Evolutionary conservation across 2,797 vertebrate species (phyloP).

Genomic region (Sebastolobus alascanus): DNA sequence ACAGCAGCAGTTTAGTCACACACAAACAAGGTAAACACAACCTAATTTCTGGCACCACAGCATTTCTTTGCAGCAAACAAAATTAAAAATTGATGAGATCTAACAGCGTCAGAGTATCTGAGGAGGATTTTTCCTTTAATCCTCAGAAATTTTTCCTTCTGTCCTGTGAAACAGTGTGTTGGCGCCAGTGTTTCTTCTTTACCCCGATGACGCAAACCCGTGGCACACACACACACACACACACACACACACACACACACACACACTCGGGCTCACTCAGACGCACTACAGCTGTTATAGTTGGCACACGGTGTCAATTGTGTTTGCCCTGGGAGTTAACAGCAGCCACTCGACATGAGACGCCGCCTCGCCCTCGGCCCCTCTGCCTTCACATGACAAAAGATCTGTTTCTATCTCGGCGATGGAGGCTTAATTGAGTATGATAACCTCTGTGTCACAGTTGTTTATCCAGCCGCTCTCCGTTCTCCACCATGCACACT

Average conservation of each 20-base stretch:
- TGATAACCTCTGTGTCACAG: slow-evolving; percentile 68
- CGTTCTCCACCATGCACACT: neutral
- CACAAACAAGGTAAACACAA: neutral
- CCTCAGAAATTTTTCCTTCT: slow-evolving; percentile 48
- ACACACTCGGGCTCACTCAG: slow-evolving; percentile 31
- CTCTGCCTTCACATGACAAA: slow-evolving; percentile 55
- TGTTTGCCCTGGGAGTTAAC: slow-evolving; percentile 71
- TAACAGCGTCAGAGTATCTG: slow-evolving; percentile 9
- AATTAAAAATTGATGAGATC: neutral
- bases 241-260: slow-evolving; percentile 29
- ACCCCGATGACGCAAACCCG: slow-evolving; percentile 48
- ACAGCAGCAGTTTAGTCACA: neutral
- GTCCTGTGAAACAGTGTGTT: slow-evolving; percentile 43
- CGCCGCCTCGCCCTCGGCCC: slow-evolving; percentile 45
- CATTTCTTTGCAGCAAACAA: neutral
- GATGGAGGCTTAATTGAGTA: slow-evolving; percentile 63
- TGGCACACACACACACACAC: slow-evolving; percentile 26
- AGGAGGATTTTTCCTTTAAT: slow-evolving; percentile 44
- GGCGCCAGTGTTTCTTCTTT: slow-evolving; percentile 63
- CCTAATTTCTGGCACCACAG: neutral
- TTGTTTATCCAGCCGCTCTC: slow-evolving; percentile 62
- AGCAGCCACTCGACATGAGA: slow-evolving; percentile 65
- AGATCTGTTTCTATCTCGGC: slow-evolving; percentile 41
- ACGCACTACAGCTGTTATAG: slow-evolving; percentile 71
- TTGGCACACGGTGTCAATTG: slow-evolving; percentile 70